A percentile compares a stretch with the other conserved stretches of the same genome.
Evolutionary conservation across 2,113 vertebrate genomes (phyloP).

Genomic region (Myotis lucifugus): DNA sequence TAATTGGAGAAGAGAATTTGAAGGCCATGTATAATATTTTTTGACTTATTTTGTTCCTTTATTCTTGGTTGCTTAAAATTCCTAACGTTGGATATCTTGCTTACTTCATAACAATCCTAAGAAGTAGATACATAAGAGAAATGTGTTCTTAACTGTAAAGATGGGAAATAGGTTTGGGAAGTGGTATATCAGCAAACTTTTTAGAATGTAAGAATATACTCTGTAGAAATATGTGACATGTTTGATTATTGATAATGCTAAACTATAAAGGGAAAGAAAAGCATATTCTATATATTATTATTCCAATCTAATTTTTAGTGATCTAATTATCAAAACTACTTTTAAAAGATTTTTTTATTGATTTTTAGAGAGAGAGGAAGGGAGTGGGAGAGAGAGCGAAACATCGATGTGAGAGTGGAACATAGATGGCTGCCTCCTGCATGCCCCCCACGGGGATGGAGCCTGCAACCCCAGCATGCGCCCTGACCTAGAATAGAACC

Average conservation of each 20-base stretch:
- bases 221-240: not conserved
- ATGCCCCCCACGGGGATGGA: not conserved
- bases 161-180: not conserved
- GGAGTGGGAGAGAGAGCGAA: not conserved
- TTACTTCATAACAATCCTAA: slow-evolving; percentile 4
- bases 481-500: not conserved
- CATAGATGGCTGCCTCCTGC: not conserved
- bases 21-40: not conserved
- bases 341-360: not conserved
- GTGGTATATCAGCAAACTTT: not conserved
- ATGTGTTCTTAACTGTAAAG: slow-evolving; percentile 39
- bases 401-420: not conserved
- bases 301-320: not conserved
- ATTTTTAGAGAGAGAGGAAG: not conserved
- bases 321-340: slow-evolving; percentile 56
- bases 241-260: slow-evolving; percentile 29
- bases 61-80: slow-evolving; percentile 52
- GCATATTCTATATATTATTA: not conserved
- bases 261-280: not conserved
- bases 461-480: not conserved
- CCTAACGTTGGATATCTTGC: not conserved
- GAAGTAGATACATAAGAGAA: not conserved
- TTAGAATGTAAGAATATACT: not conserved
- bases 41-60: slow-evolving; percentile 4
- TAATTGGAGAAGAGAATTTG: slow-evolving; percentile 25